A percentile compares a stretch with the other conserved stretches of the same genome.
Conservation (phyloP, 2,797 vertebrate species). For the Rallus crepitans region DNA sequence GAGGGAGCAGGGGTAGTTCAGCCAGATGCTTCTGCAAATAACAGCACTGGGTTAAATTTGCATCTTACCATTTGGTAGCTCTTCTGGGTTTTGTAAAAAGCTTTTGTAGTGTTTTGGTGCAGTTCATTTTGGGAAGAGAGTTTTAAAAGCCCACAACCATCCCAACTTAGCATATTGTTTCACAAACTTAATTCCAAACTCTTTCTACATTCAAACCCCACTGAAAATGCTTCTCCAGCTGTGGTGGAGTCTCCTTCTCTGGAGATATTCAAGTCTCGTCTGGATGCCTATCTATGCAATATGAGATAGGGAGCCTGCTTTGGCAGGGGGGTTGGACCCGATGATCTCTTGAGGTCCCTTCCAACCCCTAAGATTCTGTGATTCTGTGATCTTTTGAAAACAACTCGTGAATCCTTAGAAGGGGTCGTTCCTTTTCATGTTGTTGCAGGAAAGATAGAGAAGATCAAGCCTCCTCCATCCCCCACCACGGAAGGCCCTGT, state of each 20-base stretch:
- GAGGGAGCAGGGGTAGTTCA: not conserved
- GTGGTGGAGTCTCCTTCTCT: no score
- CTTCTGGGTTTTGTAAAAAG: not conserved
- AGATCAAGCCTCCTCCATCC: constrained; percentile 90
- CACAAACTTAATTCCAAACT: not conserved
- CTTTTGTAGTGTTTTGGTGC: not conserved
- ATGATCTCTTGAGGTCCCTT: no score
- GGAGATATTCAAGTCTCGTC: no score
- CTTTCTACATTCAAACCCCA: not conserved
- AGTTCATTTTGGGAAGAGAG: not conserved
- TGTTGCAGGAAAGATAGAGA: constrained; percentile 95
- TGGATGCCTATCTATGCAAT: no score
- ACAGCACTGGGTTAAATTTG: not conserved
- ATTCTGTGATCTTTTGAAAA: not conserved
- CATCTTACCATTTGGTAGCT: not conserved
- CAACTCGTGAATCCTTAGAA: constrained; percentile 42
- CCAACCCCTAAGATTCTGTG: no score
- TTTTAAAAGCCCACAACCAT: not conserved
- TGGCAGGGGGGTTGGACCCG: no score
- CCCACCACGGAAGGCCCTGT: constrained; percentile 86
- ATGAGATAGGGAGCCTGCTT: no score
- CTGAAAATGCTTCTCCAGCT: not conserved
- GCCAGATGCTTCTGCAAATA: not conserved
- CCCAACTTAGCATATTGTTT: not conserved
- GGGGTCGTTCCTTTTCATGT: constrained; percentile 65